phyloP scores from a whole-genome alignment of 64 coral and sea anemone species.

The Montipora efflorescens region DNA sequence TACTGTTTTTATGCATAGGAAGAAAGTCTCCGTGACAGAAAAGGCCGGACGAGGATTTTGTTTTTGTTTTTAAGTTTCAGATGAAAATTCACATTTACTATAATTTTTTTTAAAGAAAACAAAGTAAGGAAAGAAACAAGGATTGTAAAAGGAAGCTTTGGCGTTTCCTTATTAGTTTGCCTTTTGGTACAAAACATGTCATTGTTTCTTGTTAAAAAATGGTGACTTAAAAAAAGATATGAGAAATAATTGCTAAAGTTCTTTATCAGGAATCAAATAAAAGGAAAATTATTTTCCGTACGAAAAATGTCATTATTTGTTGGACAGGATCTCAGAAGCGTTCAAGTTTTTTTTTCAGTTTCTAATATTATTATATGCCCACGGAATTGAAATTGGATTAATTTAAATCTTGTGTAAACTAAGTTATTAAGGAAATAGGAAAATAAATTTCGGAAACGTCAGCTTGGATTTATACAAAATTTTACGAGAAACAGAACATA shows the following conservation, averaged over 20 bases:
- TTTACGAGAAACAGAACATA: slow-evolving; percentile 5
- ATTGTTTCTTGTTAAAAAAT: neutral
- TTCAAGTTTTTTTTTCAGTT: slow-evolving; percentile 16
- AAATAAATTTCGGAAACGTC: slow-evolving; percentile 76
- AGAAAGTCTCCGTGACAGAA: too few species aligned
- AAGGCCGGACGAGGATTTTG: too few species aligned
- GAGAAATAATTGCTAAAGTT: too few species aligned
- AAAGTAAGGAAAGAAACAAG: neutral
- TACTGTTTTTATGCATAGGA: too few species aligned
- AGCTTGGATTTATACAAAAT: slow-evolving; percentile 61
- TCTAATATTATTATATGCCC: slow-evolving; percentile 29
- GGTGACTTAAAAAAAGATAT: neutral
- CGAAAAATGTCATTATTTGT: neutral
- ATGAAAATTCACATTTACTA: neutral
- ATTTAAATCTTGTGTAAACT: slow-evolving; percentile 60
- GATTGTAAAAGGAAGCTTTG: neutral
- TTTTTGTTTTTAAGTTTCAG: too few species aligned
- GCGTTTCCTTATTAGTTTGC: neutral
- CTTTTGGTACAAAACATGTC: neutral
- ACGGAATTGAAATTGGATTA: slow-evolving; percentile 62
- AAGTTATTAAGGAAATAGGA: slow-evolving; percentile 62
- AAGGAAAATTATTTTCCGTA: neutral
- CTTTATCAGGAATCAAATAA: slow-evolving; percentile 29
- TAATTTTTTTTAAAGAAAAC: neutral
- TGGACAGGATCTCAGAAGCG: neutral